Evolutionary conservation across 2,113 vertebrate species (phyloP).

Genomic region (Paramormyrops kingsleyae): DNA sequence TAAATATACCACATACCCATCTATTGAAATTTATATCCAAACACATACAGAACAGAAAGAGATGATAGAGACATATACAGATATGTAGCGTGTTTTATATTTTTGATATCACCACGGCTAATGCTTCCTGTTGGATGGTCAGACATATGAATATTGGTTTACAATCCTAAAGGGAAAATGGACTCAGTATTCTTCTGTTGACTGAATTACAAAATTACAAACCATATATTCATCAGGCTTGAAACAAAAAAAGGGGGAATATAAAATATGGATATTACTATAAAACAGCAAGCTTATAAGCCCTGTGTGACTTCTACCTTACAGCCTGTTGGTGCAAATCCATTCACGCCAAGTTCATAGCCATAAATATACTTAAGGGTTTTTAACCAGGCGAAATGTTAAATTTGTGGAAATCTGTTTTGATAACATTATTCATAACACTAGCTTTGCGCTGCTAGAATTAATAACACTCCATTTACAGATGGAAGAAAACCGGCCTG

Average conservation of each 20-base stretch:
- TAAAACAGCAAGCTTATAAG: constrained; percentile 29
- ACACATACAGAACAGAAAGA: constrained; percentile 40
- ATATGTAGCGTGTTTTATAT: background rate
- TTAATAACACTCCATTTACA: constrained; percentile 75
- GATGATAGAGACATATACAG: constrained; percentile 42
- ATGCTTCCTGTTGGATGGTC: background rate
- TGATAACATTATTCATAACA: constrained; percentile 76
- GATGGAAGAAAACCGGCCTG: constrained; percentile 66
- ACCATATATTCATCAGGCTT: constrained; percentile 48
- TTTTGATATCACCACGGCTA: background rate
- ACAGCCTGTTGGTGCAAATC: constrained; percentile 62
- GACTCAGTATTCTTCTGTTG: constrained; percentile 21
- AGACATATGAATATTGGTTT: constrained; percentile 50
- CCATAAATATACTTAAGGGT: constrained; percentile 69
- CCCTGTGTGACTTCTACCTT: constrained; percentile 30
- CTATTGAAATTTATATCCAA: constrained; percentile 46
- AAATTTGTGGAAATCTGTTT: constrained; percentile 73
- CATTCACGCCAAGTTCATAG: constrained; percentile 63
- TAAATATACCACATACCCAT: background rate
- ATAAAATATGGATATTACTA: constrained; percentile 54
- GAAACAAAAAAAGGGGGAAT: constrained; percentile 51
- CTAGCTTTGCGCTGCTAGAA: constrained; percentile 65
- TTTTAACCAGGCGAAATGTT: constrained; percentile 61
- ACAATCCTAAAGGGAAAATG: constrained; percentile 51
- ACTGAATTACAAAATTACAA: constrained; percentile 57